Evolutionary conservation across 1,140 invertebrate genomes (phyloP).

Genomic region (Drosophila pseudoananassae): DNA sequence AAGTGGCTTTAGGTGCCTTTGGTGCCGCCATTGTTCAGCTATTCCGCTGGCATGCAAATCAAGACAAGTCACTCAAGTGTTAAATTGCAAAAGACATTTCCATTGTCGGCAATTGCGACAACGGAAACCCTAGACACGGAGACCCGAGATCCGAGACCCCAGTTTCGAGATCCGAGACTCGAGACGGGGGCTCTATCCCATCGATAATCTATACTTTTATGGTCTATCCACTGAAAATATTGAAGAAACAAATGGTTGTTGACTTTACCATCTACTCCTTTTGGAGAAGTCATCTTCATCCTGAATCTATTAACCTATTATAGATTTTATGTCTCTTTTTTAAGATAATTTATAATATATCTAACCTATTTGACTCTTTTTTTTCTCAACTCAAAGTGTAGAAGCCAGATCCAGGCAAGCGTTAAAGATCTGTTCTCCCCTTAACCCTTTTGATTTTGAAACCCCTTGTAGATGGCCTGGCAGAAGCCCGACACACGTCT

Average conservation of each 20-base stretch:
- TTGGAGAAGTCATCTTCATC: no score
- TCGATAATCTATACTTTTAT: not conserved
- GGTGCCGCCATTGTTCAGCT: conserved; percentile 32
- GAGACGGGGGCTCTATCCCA: not conserved
- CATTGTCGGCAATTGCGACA: conserved; percentile 68
- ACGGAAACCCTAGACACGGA: conserved; percentile 54
- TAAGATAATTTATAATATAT: no score
- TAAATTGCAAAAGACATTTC: conserved; percentile 79
- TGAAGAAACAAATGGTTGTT: not conserved
- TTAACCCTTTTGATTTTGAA: not conserved
- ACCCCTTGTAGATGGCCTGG: not conserved
- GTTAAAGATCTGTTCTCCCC: conserved; percentile 53
- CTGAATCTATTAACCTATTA: no score
- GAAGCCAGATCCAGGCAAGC: conserved; percentile 58
- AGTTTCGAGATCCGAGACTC: conserved; percentile 9
- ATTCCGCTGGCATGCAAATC: conserved; percentile 37
- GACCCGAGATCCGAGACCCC: conserved; percentile 31
- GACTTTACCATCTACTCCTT: no score
- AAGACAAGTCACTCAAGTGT: conserved; percentile 70
- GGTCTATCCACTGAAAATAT: not conserved
- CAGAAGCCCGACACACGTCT: conserved; percentile 68
- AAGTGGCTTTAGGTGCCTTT: conserved; percentile 23
- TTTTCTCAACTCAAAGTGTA: conserved; percentile 9
- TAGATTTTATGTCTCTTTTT: no score
- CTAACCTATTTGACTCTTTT: no score